Evolutionary conservation across 1,140 invertebrate genomes (phyloP), one percentile per base, ranked within the genome.

Genomic region (Pseudomyrmex dendroicus): DNA sequence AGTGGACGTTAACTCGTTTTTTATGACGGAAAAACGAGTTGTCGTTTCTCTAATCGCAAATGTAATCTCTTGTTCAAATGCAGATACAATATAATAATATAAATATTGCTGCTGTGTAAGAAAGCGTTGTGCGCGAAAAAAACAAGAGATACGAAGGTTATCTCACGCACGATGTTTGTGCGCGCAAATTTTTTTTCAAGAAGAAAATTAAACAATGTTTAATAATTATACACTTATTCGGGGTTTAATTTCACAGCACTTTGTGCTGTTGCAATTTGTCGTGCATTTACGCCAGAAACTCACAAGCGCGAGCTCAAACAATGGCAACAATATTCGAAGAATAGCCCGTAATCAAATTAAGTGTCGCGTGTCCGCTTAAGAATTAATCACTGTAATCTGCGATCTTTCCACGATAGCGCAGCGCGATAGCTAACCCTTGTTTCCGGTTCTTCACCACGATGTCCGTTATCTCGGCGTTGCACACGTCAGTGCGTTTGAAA

Each of bases 331-430:
- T 57, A 57, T 54, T 13, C 15, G 20, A 46, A 73, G 67, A 52
- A 82, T 52, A 82, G 70, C 44, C 56, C 54, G 64, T 82, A 86
- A 73, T 84, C 73, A 78, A 87, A 87, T 87, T 87, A 87, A 87
- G 83, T 87, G 85, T 82, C 73, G 73, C 59, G 44, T 61, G 66
- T 56, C 67, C 66, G 61, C 56, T 86, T 68, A 57, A 78, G 85
- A 85, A 73, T 78, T 85, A 85, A 78, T 83, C 86, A 87, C 86
- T 87, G 66, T 87, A 82, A 86, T 87, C 70, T 77, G 50, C 46
- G 48, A 86, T 87, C 76, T 86, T 84, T 78, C 85, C 80, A 62
- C 73, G 86, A 86, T 86, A 84, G 86, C 82, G 78, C 57, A 59
- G 9, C 59, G 61, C 73, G 35, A 73, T 13, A 73, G 52, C 9